Evolutionary conservation across 1,140 invertebrate genomes (phyloP).

Genomic region (Aphaenogaster floridana): DNA sequence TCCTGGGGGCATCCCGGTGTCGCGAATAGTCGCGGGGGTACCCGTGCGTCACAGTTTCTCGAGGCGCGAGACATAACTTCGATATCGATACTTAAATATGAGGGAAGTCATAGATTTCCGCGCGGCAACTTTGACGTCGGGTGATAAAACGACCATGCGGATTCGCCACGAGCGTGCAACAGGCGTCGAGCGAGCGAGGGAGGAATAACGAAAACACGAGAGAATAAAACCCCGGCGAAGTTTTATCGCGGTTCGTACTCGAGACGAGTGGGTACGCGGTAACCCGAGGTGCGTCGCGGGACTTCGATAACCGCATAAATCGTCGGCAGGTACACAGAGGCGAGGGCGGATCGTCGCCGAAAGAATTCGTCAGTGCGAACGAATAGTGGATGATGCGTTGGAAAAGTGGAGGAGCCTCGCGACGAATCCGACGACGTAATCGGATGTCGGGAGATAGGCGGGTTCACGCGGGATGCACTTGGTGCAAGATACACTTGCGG

Average conservation of each 20-base stretch:
- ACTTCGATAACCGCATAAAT: slow-evolving; percentile 47
- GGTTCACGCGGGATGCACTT: background rate
- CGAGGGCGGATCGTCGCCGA: background rate
- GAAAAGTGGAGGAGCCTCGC: slow-evolving; percentile 72
- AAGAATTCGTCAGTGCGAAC: slow-evolving; percentile 10
- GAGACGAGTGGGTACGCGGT: slow-evolving; percentile 19
- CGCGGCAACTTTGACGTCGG: slow-evolving; percentile 42
- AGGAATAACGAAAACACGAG: slow-evolving; percentile 48
- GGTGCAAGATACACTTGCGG: background rate
- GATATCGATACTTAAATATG: slow-evolving; percentile 43
- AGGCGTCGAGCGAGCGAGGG: slow-evolving; percentile 53
- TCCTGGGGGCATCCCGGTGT: background rate
- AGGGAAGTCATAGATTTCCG: slow-evolving; percentile 42
- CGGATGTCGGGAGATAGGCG: slow-evolving; percentile 70
- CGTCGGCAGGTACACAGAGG: background rate
- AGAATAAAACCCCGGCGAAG: slow-evolving; percentile 22
- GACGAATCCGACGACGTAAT: slow-evolving; percentile 69
- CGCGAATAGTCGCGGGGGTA: background rate
- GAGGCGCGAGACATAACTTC: background rate
- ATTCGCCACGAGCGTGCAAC: slow-evolving; percentile 46
- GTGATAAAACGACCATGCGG: slow-evolving; percentile 44
- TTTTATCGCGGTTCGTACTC: slow-evolving; percentile 45
- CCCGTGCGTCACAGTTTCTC: background rate
- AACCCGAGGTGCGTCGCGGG: slow-evolving; percentile 9
- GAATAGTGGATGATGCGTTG: slow-evolving; percentile 22